phyloP scores from a whole-genome alignment of 1,140 invertebrate genomes.

The Hylaeus volcanicus region DNA sequence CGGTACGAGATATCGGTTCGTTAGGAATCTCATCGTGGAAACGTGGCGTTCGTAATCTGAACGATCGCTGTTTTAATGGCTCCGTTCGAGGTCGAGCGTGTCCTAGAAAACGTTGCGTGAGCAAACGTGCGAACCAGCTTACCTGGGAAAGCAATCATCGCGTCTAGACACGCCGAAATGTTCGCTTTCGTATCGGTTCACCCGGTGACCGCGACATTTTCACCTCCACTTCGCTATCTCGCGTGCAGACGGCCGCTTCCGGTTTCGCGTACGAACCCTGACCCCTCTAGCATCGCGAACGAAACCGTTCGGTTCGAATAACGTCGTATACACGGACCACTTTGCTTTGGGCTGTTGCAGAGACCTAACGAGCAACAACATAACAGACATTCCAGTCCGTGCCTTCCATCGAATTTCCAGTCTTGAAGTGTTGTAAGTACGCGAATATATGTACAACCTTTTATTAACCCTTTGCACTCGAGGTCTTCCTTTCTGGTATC shows the following conservation, averaged over 20 bases:
- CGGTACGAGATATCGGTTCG: background rate
- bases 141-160: slow-evolving; percentile 32
- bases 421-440: slow-evolving; percentile 86
- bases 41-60: background rate
- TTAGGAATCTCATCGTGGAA: background rate
- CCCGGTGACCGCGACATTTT: background rate
- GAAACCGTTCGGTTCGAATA: background rate
- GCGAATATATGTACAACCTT: no score
- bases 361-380: slow-evolving; percentile 85
- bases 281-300: no score
- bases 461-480: no score
- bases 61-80: slow-evolving; percentile 12
- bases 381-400: slow-evolving; percentile 83
- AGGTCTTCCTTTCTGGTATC: no score
- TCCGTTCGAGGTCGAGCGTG: slow-evolving; percentile 20
- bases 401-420: slow-evolving; percentile 84
- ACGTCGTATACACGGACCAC: no score
- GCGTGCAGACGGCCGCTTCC: background rate
- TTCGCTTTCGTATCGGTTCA: slow-evolving; percentile 28
- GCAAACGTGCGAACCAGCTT: background rate
- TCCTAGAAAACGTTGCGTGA: slow-evolving; percentile 38
- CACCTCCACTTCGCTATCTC: background rate
- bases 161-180: slow-evolving; percentile 18
- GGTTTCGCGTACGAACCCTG: no score
- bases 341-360: slow-evolving; percentile 79